phyloP scores from a whole-genome alignment of 2,113 vertebrate genomes.

The Nanorana parkeri region DNA sequence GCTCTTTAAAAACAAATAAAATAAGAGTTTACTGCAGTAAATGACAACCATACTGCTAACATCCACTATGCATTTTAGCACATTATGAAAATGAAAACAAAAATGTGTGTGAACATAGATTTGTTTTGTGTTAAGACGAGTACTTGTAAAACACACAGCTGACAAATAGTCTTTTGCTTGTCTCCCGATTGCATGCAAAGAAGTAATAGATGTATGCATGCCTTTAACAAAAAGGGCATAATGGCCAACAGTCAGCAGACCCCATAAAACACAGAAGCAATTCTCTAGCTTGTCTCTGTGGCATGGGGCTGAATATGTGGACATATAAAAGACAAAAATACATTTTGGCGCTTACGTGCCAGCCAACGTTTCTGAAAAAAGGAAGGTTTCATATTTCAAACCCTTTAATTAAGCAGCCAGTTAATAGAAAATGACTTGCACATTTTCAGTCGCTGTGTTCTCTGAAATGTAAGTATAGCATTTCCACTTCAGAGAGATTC shows the following conservation, averaged over 20 bases:
- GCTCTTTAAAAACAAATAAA: too few species aligned
- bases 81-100: too few species aligned
- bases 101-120: too few species aligned
- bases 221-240: not conserved
- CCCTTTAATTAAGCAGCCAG: conserved; percentile 22
- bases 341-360: not conserved
- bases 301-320: not conserved
- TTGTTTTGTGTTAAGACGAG: too few species aligned
- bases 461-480: conserved; percentile 3
- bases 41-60: too few species aligned
- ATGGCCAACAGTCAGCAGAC: not conserved
- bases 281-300: not conserved
- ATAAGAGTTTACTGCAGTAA: too few species aligned
- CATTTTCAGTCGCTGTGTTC: conserved; percentile 26
- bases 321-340: conserved; percentile 25
- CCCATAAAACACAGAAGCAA: not conserved
- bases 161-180: too few species aligned
- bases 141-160: too few species aligned
- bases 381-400: conserved; percentile 19
- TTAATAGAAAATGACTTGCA: conserved; percentile 52
- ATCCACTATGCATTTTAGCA: too few species aligned
- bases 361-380: conserved; percentile 14
- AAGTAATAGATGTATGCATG: too few species aligned
- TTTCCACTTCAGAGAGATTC: not conserved
- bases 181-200: too few species aligned